Evolutionary conservation across 2,113 vertebrate genomes (phyloP).

Genomic region (Prionailurus bengalensis): DNA sequence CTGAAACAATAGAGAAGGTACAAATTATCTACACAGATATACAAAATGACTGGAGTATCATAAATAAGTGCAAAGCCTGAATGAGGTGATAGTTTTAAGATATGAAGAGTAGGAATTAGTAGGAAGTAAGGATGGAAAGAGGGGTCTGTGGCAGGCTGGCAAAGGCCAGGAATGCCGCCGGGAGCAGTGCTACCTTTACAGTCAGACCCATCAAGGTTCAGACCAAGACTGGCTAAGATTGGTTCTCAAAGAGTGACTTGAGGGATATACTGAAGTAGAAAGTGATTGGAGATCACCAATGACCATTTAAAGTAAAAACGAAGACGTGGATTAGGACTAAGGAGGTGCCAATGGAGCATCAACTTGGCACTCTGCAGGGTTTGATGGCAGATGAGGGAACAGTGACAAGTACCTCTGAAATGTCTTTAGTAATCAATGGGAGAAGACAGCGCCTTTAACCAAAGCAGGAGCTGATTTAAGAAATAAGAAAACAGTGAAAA

Average conservation of each 20-base stretch:
- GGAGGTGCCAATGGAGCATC: neutral
- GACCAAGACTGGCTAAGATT: neutral
- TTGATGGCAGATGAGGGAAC: neutral
- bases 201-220: neutral
- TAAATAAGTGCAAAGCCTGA: neutral
- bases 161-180: neutral
- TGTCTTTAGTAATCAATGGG: neutral
- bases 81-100: neutral
- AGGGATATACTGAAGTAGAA: neutral
- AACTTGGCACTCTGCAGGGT: neutral
- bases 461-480: neutral
- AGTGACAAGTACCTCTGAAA: neutral
- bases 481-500: neutral
- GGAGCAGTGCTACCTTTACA: neutral
- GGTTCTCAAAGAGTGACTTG: neutral
- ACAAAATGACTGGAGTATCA: neutral
- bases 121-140: neutral
- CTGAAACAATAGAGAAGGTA: neutral
- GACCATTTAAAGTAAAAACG: neutral
- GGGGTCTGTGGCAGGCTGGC: neutral
- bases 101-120: neutral
- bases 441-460: neutral
- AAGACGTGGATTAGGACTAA: neutral
- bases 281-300: neutral
- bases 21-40: neutral